Percentiles rank a stretch among this genome's conserved stretches.
Conservation (phyloP, 2,797 vertebrate genomes). For the Luscinia megarhynchos region DNA sequence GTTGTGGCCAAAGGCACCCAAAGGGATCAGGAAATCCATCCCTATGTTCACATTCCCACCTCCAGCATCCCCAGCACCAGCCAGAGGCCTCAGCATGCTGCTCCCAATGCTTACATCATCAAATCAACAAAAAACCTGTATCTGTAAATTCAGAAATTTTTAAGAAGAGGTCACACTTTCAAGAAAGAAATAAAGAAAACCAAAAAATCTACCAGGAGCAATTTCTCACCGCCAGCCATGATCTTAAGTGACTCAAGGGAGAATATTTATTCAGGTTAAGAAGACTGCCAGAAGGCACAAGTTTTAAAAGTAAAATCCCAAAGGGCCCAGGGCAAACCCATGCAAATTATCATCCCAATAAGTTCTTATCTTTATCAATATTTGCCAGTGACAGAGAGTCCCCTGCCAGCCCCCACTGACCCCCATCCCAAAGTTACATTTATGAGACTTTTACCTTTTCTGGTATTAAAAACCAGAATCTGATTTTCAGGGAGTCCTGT, state of each 20-base stretch:
- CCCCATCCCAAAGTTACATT: not conserved
- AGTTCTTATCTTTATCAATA: not conserved
- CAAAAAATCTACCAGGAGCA: not conserved
- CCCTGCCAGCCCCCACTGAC: not conserved
- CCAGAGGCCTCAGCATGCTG: not conserved
- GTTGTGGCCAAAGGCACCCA: not conserved
- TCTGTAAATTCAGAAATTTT: not conserved
- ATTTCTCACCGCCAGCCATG: not conserved
- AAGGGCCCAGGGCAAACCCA: not conserved
- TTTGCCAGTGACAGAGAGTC: not conserved
- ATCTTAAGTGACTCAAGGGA: not conserved
- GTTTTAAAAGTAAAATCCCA: constrained; percentile 36
- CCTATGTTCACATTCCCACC: accelerated
- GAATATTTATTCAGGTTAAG: constrained; percentile 44
- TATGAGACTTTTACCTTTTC: not conserved
- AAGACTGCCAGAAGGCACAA: not conserved
- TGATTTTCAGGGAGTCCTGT: not conserved
- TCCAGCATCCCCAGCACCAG: not conserved
- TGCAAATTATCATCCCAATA: not conserved
- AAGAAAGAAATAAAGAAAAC: not conserved
- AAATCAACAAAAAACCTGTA: accelerated
- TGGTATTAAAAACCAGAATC: not conserved
- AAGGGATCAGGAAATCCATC: not conserved
- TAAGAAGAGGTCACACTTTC: not conserved
- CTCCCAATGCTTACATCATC: not conserved